Base-by-base conservation (phyloP, 2,113 vertebrate genomes). In the Hypomesus transpacificus region DNA sequence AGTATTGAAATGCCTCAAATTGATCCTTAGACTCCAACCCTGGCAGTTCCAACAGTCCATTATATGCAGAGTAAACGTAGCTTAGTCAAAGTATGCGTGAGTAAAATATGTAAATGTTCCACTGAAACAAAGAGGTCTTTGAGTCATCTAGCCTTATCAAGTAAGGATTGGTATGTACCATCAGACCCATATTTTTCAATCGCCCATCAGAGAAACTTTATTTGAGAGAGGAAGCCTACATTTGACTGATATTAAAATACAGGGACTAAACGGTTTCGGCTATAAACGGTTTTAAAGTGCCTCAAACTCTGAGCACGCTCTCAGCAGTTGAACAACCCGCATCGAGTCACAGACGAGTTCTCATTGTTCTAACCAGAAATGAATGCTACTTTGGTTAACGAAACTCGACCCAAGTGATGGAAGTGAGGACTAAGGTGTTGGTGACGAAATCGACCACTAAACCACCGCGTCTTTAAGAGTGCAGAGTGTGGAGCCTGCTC, bases 1-100 rank as follows among this genome's bases (percentile, higher is more conserved):
- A 68, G 85, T 14, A 86, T 86, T 78, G 65, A 65, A 81, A 70
- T 73, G 72, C 65, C 13, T 74, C 70, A 74, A 77, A 26, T 46
- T 68, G 72, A 84, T 84, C 75, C 75, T 77, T 82, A 75, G 75
- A 75, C 82, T 86, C 69, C 18, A 0, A 79, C 70, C 59, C 69
- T 14, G 24, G 20, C 64, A 62, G 22, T 69, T 73, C 16, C 59
- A 17, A 18, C 50, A 60, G 17, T 66, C 50, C 71, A 34, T 31
- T 18, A 7, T 13, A 16, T 62, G 71, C 39, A 39, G 4, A 20
- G 18, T 13, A 16, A 9, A 20, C 28, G 22, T 52, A 22, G 28
- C 60, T 14, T 0, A 14, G 51, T 69, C 4, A 26, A 70, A 75
- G 74, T 61, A 80, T 77, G 80, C 73, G 21, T 39, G 4, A 54